Percentiles rank a stretch among this genome's conserved stretches.
phyloP scores from a whole-genome alignment of 2,113 vertebrate genomes.

The Larimichthys crocea region DNA sequence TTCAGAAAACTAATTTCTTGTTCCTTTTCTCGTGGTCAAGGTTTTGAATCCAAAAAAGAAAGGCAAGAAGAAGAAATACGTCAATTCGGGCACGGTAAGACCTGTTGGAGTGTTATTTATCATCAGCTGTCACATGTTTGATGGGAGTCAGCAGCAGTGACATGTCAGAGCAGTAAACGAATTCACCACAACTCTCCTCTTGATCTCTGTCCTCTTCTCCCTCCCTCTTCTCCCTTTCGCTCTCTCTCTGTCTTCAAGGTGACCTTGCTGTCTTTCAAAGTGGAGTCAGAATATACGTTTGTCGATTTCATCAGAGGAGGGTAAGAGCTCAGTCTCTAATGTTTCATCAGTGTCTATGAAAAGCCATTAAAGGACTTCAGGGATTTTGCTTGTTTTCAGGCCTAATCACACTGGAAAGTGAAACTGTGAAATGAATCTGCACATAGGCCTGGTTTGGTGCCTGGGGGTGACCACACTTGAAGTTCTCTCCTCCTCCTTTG shows the following conservation, averaged over 20 bases:
- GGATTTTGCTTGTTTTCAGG: not conserved
- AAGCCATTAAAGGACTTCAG: not conserved
- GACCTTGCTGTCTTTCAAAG: constrained; percentile 93
- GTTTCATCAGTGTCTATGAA: not conserved
- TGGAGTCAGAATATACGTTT: constrained; percentile 94
- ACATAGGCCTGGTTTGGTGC: too few species aligned
- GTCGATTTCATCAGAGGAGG: constrained; percentile 96
- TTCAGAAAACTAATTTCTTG: constrained; percentile 5
- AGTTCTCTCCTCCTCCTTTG: too few species aligned
- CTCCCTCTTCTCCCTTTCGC: not conserved
- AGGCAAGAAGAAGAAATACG: constrained; percentile 98
- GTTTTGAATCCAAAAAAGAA: constrained; percentile 97
- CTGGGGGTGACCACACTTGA: too few species aligned
- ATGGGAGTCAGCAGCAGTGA: constrained; percentile 12
- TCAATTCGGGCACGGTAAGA: constrained; percentile 96
- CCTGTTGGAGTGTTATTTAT: not conserved
- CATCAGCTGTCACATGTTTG: constrained; percentile 24
- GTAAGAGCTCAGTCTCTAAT: constrained; percentile 80
- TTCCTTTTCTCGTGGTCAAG: constrained; percentile 71
- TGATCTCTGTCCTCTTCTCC: not conserved
- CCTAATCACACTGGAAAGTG: not conserved
- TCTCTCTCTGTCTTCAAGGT: constrained; percentile 82
- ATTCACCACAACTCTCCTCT: too few species aligned
- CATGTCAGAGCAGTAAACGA: constrained; percentile 15
- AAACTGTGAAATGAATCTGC: not conserved